phyloP scores from a whole-genome alignment of 2,113 vertebrate species.

The Bubalus kerabau region DNA sequence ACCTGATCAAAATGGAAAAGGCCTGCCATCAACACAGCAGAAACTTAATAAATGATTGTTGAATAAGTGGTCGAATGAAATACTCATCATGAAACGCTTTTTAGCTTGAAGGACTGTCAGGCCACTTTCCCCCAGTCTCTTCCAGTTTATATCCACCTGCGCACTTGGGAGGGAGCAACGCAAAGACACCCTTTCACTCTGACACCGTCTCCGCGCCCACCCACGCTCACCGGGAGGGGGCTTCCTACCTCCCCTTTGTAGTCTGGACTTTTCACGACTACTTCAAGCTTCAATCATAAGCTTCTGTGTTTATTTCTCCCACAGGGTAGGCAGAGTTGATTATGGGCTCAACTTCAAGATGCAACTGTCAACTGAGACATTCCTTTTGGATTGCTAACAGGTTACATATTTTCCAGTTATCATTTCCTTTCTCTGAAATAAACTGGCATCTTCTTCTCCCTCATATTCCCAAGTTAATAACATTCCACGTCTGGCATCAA shows the following conservation, averaged over 20 bases:
- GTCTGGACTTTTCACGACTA: not conserved
- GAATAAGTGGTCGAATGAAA: not conserved
- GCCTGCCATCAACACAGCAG: not conserved
- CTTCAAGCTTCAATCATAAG: not conserved
- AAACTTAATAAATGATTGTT: not conserved
- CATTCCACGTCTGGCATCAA: not conserved
- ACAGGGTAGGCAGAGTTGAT: not conserved
- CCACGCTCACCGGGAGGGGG: not conserved
- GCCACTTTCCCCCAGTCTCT: not conserved
- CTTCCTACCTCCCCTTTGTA: not conserved
- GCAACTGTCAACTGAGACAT: not conserved
- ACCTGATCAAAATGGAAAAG: not conserved
- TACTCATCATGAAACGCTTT: not conserved
- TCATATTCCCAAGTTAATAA: not conserved
- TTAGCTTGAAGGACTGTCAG: not conserved
- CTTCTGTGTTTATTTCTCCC: not conserved
- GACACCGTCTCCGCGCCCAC: rapidly evolving
- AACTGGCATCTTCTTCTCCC: not conserved
- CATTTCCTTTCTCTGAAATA: not conserved
- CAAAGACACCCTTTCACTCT: not conserved
- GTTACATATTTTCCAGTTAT: not conserved
- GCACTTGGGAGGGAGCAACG: rapidly evolving
- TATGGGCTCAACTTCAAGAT: not conserved
- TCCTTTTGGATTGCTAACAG: not conserved
- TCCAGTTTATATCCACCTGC: not conserved